Evolutionary conservation across 35 echinoderm and acorn worm genomes (phyloP).

Genomic region (Ophioderma brevispina): DNA sequence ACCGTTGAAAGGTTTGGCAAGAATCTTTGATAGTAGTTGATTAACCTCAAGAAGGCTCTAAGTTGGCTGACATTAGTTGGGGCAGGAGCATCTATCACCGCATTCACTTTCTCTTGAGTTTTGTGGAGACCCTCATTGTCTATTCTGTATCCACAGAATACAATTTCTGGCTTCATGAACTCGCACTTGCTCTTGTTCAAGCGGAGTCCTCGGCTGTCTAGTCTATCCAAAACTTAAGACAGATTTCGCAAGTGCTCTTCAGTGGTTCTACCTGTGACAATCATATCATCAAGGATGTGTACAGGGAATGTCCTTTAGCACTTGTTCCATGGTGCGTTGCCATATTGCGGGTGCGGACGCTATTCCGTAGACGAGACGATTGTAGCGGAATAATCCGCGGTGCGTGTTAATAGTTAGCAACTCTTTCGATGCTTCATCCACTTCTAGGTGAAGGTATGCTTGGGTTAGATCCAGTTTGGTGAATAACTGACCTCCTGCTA

Average conservation of each 20-base stretch:
- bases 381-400: conserved; percentile 39
- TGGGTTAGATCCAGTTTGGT: conserved; percentile 51
- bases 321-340: conserved; percentile 57
- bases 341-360: conserved; percentile 59
- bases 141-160: conserved; percentile 50
- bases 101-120: conserved; percentile 36
- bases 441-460: conserved; percentile 48
- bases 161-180: conserved; percentile 28
- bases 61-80: conserved; percentile 57
- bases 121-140: conserved; percentile 43
- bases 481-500: conserved; percentile 40
- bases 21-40: conserved; percentile 70
- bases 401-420: conserved; percentile 49
- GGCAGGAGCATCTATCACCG: conserved; percentile 27
- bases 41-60: conserved; percentile 41
- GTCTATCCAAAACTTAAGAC: neutral
- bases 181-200: conserved; percentile 55
- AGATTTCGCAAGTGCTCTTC: conserved; percentile 27
- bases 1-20: neutral
- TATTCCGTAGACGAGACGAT: conserved; percentile 39
- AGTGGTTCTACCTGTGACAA: conserved; percentile 37
- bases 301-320: conserved; percentile 25
- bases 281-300: conserved; percentile 52
- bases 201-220: conserved; percentile 35
- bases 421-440: conserved; percentile 25